These are phyloP conservation scores for Melanargia galathea DNA, from an alignment of 2,888 invertebrate genomes.

Conservation along the genomic window DNA sequence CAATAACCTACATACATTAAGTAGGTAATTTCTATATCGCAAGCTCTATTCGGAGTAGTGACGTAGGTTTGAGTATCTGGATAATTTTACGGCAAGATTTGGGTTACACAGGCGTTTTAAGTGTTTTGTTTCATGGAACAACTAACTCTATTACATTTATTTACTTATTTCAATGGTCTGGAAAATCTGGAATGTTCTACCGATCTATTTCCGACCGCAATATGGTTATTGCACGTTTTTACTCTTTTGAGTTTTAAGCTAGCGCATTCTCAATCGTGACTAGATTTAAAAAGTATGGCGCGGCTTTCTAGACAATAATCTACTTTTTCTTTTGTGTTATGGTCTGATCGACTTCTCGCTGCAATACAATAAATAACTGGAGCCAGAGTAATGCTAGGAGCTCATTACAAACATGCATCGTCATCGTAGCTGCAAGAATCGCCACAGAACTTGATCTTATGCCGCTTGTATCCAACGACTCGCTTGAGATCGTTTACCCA, in stretches of 20 bases:
- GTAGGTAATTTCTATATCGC: no score
- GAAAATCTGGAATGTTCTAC: not conserved
- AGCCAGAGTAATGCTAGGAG: constrained; percentile 5
- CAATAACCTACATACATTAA: no score
- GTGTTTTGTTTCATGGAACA: constrained; percentile 29
- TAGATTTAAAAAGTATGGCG: constrained; percentile 8
- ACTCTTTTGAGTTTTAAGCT: not conserved
- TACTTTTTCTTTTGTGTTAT: constrained; percentile 21
- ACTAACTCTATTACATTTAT: no score
- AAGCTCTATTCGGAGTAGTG: no score
- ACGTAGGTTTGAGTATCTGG: no score
- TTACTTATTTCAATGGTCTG: no score
- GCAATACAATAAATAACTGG: constrained; percentile 1
- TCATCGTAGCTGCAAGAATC: no score
- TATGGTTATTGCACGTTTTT: constrained; percentile 11
- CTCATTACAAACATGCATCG: no score
- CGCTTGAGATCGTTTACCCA: no score
- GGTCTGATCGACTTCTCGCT: constrained; percentile 6
- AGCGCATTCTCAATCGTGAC: not conserved
- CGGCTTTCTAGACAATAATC: constrained; percentile 19
- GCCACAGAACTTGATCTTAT: no score
- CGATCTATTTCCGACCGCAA: not conserved
- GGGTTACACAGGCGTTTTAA: constrained; percentile 29
- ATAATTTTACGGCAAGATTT: constrained; percentile 31
- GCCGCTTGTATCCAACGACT: no score